Conservation (phyloP, 2,113 vertebrate species). For the Sinosuthora webbiana region DNA sequence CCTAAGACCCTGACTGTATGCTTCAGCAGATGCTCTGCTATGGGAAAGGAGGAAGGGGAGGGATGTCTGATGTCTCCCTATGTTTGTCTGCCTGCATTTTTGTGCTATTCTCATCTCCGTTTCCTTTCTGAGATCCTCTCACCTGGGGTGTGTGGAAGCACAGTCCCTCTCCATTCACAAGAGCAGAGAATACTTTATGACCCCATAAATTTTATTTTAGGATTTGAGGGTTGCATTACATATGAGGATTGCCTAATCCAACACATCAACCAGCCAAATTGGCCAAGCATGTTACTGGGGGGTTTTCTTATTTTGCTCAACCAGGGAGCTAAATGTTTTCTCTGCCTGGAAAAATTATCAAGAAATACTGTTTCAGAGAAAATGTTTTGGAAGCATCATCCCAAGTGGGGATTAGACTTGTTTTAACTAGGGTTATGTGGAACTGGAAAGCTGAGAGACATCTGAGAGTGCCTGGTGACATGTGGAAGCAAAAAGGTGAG, state of each 20-base stretch:
- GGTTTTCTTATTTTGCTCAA: not conserved
- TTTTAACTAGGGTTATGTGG: not conserved
- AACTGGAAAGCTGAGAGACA: not conserved
- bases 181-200: not conserved
- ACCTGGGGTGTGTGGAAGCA: not conserved
- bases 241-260: not conserved
- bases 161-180: not conserved
- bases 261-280: not conserved
- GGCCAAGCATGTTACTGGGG: not conserved
- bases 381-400: conserved; percentile 11
- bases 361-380: conserved; percentile 20
- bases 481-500: conserved; percentile 21
- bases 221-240: not conserved
- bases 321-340: not conserved
- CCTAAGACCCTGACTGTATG: rapidly evolving
- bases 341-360: conserved; percentile 2
- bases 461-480: not conserved
- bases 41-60: not conserved
- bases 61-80: not conserved
- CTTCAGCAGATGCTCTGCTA: not conserved
- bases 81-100: not conserved
- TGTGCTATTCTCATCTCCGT: not conserved
- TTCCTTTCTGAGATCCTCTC: not conserved
- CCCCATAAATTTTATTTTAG: not conserved
- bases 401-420: conserved; percentile 4